These are phyloP conservation scores for Gephyroberyx darwinii DNA, from an alignment of 2,797 vertebrate genomes.

Conservation along the genomic window DNA sequence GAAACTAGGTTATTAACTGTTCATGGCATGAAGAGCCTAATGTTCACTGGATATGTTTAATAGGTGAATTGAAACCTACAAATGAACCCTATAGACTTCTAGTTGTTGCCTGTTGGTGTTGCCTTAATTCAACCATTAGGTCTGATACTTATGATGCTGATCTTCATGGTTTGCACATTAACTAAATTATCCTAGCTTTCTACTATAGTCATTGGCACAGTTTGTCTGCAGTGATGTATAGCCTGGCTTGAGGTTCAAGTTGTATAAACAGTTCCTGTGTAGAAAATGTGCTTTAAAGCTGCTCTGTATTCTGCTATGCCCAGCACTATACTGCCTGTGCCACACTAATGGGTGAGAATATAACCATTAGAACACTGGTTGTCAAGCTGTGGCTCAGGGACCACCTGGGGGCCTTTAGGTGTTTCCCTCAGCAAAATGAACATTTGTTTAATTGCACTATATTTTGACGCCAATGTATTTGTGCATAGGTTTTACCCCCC, in stretches of 20 bases:
- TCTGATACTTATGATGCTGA: neutral
- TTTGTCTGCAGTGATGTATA: neutral
- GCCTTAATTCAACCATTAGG: neutral
- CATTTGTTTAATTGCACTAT: neutral
- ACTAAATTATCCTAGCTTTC: neutral
- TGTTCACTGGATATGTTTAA: neutral
- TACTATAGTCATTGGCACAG: neutral
- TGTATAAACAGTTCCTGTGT: neutral
- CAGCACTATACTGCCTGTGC: neutral
- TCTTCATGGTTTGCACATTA: neutral
- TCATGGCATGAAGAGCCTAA: neutral
- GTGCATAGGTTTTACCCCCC: neutral
- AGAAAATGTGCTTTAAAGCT: slow-evolving; percentile 5
- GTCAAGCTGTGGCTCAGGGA: no score
- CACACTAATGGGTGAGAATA: slow-evolving; percentile 1
- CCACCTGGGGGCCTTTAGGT: neutral
- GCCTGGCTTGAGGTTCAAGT: neutral
- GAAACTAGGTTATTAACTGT: slow-evolving; percentile 1
- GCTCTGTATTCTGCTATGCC: slow-evolving; percentile 9
- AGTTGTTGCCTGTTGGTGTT: neutral
- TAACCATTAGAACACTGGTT: neutral
- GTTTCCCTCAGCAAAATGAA: neutral
- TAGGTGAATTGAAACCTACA: neutral
- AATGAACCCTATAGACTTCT: slow-evolving; percentile 1
- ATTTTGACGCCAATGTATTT: neutral